These are phyloP conservation scores for Eulemur rubriventer DNA, from an alignment of 2,797 vertebrate species.

Conservation along the genomic window DNA sequence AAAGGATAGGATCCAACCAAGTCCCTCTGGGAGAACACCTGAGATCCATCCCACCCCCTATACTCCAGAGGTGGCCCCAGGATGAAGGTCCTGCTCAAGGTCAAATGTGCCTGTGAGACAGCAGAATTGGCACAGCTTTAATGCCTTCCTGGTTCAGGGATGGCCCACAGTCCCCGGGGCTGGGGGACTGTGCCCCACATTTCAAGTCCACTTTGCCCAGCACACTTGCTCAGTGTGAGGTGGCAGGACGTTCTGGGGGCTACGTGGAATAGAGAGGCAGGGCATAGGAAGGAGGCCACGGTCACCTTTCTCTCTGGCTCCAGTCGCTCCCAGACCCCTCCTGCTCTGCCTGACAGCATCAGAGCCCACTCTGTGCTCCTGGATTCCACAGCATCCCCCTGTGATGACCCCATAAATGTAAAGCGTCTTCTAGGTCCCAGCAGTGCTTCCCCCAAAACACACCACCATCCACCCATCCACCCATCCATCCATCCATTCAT, in stretches of 20 bases:
- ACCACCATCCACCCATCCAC: not conserved
- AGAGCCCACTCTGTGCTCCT: not conserved
- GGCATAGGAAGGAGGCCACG: rapidly evolving
- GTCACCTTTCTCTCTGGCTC: not conserved
- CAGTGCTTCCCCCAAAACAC: not conserved
- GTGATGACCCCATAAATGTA: not conserved
- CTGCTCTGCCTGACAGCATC: not conserved
- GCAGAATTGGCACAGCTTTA: too few species aligned
- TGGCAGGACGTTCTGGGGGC: not conserved
- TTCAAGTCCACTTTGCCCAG: not conserved
- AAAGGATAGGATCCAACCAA: not conserved
- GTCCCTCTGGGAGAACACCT: not conserved
- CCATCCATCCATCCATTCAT: too few species aligned
- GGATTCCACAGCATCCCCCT: not conserved
- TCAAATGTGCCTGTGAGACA: not conserved
- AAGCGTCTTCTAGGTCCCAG: not conserved
- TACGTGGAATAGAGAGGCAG: not conserved
- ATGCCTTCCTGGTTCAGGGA: rapidly evolving
- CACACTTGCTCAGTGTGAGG: not conserved
- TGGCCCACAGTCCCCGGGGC: too few species aligned
- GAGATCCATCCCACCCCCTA: not conserved
- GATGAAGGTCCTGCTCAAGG: not conserved
- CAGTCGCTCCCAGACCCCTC: not conserved
- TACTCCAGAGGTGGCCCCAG: rapidly evolving
- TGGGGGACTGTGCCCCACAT: too few species aligned